Evolutionary conservation across 1,140 invertebrate species (phyloP), one percentile per base, ranked within the genome.

Genomic region (Drosophila nikananu): DNA sequence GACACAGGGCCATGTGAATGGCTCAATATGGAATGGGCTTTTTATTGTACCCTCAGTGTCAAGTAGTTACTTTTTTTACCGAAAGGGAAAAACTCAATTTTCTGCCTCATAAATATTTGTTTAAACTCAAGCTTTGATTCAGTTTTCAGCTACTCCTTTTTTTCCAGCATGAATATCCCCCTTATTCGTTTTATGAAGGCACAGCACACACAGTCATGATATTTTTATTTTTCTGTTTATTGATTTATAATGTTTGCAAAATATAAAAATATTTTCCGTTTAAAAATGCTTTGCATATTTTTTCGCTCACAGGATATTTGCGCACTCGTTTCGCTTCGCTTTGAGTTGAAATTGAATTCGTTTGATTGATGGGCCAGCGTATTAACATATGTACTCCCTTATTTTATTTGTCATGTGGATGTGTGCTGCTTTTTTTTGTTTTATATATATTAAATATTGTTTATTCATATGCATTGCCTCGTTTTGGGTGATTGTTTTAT

Each of bases 41-140:
- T 87, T 87, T 87, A 87, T 87, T 87, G 83, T 77, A 57, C 59
- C 72, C 64, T 46, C 65, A 76, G 83, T 86, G 82, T 73, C 83
- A 80, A 86, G 80, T 89, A 86, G 77, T 84, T 71, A 67, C 39
- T 67, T 48, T 63, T 54, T 44, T 37, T 19, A 27, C 5, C 49
- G 32, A 27, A 27, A 23, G 77, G 72, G 79, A 58, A 70, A 86
- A 87, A 83, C 81, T 71, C 83, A 87, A 87, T 89, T 89, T 89
- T 89, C 84, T 81, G 86, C 68, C 81, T 84, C 84, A 89, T 89
- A 89, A 89, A 89, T 89, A 89, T 89, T 89, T 84, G 78, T 83
- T 80, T 63, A 81, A 89, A 80, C 77, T 55, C 76, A 73, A 80
- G 80, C 81, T 84, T 77, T 87, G 84, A 87, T 87, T 87, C 83